Base-by-base conservation (phyloP, 2,888 invertebrate species). In the Theristus sp. region DNA sequence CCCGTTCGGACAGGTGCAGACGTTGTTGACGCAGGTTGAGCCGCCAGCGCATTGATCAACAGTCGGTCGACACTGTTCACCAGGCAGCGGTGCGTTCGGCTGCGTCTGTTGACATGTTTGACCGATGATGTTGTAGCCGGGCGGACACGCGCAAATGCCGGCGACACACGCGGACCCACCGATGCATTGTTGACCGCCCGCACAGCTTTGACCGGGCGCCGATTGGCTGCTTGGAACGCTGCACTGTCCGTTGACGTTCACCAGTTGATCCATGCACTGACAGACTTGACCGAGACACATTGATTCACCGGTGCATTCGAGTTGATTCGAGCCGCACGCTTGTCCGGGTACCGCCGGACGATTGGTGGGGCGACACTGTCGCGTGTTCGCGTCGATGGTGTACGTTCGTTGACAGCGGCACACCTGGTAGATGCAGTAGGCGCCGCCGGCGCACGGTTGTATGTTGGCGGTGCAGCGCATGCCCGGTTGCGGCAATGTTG, bases 31-130 rank as follows among this genome's bases (percentile, higher is more conserved):
- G n/a, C 52, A 52, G 3, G 52, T 58, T 22, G 69, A 65, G 59
- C 67, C 68, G 30, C 66, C 68, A 25, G 27, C 6, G 22, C 55
- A 55, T 25, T 6, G 27, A 27, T 20, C 27, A 20, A 10, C 26
- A 2, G 30, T 3, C 29, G 56, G 31, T 2, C 10, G 28, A 24
- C 56, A 30, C 22, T 29, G n/a, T 30, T 30, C 17, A 10, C 56
- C 70, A 2, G 67, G 67, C 22, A 20, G 24, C 30, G 6, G 25
- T 20, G 13, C 22, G n/a, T 22, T 52, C 3, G 52, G 17, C 52
- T 52, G 52, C 10, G n/a, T 25, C 17, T 3, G 6, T n/a, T n/a
- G n/a, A 25, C 52, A 52, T 3, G 25, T 22, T 6, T 25, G 13
- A 52, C 25, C 25, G n/a, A 52, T n/a, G 6, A 25, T 6, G 10